Percentiles rank a stretch among this genome's conserved stretches.
phyloP scores from a whole-genome alignment of 2,113 vertebrate genomes.

The Crotophaga sulcirostris region DNA sequence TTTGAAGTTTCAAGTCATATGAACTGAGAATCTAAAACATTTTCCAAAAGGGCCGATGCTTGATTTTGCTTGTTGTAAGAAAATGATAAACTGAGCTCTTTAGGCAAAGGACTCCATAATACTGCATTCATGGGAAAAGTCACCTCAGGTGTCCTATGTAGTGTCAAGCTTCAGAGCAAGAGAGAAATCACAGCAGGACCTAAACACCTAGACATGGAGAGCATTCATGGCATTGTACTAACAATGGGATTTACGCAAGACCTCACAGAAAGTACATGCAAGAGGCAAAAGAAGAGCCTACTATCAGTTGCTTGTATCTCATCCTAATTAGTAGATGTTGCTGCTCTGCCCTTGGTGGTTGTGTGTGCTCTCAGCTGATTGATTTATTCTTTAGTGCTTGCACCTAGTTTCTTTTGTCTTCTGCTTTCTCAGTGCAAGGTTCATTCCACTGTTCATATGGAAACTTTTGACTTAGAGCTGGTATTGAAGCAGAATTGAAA shows the following conservation, averaged over 20 bases:
- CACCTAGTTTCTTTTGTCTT: background rate
- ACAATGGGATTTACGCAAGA: background rate
- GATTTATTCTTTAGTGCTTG: background rate
- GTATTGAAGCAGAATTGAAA: background rate
- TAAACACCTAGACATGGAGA: background rate
- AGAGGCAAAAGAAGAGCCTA: background rate
- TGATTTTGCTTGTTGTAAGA: background rate
- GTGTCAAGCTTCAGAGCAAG: background rate
- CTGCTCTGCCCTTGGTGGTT: background rate
- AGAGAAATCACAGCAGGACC: background rate
- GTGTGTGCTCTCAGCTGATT: background rate
- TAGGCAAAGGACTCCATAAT: accelerated
- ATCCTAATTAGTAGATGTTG: background rate
- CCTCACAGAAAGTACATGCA: background rate
- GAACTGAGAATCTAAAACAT: background rate
- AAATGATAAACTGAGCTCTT: background rate
- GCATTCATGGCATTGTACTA: background rate
- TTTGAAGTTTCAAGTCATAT: background rate
- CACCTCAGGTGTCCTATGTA: background rate
- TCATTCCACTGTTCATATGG: background rate
- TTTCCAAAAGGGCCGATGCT: background rate
- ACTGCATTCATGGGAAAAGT: background rate
- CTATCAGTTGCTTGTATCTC: background rate
- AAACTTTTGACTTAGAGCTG: background rate
- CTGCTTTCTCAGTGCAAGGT: background rate